phyloP scores from a whole-genome alignment of 2,797 vertebrate species.

The Parotocinclus haroldoi region DNA sequence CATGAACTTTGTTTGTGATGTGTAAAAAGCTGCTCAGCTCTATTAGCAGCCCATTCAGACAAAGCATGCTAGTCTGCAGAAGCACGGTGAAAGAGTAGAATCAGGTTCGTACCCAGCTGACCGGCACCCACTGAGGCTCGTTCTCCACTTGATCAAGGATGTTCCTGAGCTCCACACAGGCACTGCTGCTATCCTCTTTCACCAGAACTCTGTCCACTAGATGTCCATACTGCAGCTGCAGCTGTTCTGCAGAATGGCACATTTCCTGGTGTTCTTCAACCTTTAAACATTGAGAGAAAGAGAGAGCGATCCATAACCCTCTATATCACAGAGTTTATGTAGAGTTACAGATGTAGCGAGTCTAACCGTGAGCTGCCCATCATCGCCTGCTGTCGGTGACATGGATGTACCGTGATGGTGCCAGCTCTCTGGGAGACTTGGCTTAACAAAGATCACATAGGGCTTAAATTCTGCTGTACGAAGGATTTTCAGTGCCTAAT shows the following conservation, averaged over 20 bases:
- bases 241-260: conserved; percentile 77
- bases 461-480: conserved; percentile 87
- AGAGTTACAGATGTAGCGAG: no score
- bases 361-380: conserved; percentile 63
- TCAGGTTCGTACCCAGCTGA: conserved; percentile 76
- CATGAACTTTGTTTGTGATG: no score
- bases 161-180: conserved; percentile 76
- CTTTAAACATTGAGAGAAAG: conserved; percentile 58
- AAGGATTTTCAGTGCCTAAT: conserved; percentile 82
- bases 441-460: conserved; percentile 85
- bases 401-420: conserved; percentile 57
- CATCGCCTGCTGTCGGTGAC: conserved; percentile 69
- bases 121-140: conserved; percentile 86
- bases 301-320: no score
- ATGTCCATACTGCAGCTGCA: conserved; percentile 83
- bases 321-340: no score
- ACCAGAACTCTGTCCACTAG: conserved; percentile 82
- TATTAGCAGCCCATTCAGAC: background rate
- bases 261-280: conserved; percentile 85
- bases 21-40: no score
- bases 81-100: background rate
- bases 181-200: conserved; percentile 80
- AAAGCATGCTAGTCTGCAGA: background rate
- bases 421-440: conserved; percentile 69
- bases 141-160: conserved; percentile 78